phyloP scores from a whole-genome alignment of 2,113 vertebrate genomes.

The Solenodon paradoxus region DNA sequence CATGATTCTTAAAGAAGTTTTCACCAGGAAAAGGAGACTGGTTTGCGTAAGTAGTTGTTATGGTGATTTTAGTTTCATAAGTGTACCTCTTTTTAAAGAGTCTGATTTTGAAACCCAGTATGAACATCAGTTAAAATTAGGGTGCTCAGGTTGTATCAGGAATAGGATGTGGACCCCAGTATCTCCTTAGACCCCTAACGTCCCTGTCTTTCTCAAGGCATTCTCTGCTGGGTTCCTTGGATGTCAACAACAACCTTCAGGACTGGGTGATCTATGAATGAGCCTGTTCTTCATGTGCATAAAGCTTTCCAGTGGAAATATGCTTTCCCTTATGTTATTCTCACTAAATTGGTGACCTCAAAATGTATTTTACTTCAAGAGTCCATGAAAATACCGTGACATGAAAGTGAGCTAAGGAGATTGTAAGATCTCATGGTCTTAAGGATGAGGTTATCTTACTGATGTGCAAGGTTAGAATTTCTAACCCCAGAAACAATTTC shows the following conservation, averaged over 20 bases:
- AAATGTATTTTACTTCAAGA: neutral
- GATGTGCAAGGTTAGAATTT: neutral
- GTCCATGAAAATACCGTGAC: neutral
- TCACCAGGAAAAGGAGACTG: neutral
- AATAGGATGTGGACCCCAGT: neutral
- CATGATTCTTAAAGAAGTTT: neutral
- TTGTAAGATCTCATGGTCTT: neutral
- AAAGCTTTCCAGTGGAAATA: neutral
- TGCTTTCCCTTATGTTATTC: neutral
- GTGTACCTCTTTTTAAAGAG: neutral
- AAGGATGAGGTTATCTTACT: neutral
- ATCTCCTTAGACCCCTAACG: neutral
- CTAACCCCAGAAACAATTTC: neutral
- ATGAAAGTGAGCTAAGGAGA: neutral
- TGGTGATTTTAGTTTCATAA: neutral
- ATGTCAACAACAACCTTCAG: neutral
- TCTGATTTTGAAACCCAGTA: neutral
- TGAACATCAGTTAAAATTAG: neutral
- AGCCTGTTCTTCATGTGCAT: neutral
- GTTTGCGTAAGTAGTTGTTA: neutral
- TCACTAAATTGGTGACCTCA: neutral
- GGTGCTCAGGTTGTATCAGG: neutral
- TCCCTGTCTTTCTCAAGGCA: neutral
- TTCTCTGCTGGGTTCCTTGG: neutral
- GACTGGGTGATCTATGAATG: neutral